Evolutionary conservation across 2,113 vertebrate species (phyloP).

Genomic region (Chauna torquata): DNA sequence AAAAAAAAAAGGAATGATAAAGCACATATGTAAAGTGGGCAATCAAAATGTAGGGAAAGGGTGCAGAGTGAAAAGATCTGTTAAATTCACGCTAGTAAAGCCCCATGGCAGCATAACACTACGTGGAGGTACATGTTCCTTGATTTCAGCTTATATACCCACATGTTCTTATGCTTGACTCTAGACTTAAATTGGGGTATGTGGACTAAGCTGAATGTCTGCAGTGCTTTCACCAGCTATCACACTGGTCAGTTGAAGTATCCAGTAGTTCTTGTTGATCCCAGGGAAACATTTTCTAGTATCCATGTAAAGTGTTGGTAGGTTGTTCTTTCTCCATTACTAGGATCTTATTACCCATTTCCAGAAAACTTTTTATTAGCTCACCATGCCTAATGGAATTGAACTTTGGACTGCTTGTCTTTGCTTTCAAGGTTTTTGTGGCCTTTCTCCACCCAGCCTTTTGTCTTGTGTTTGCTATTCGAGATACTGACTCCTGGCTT

Average conservation of each 20-base stretch:
- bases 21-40: not conserved
- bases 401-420: not conserved
- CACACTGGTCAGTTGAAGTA: not conserved
- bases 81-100: not conserved
- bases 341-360: not conserved
- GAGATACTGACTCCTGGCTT: not conserved
- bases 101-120: not conserved
- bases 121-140: not conserved
- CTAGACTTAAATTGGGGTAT: not conserved
- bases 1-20: not conserved
- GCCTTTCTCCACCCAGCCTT: constrained; percentile 4
- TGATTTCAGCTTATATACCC: not conserved
- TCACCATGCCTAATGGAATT: not conserved
- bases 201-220: not conserved
- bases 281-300: not conserved
- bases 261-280: not conserved
- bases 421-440: not conserved
- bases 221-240: not conserved
- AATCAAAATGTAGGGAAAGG: not conserved
- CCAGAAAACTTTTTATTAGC: not conserved
- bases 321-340: not conserved
- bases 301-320: not conserved
- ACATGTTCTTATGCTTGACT: not conserved
- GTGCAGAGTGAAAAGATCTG: not conserved
- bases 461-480: not conserved